phyloP scores from a whole-genome alignment of 2,888 invertebrate species.

The Caenorhabditis sp. region DNA sequence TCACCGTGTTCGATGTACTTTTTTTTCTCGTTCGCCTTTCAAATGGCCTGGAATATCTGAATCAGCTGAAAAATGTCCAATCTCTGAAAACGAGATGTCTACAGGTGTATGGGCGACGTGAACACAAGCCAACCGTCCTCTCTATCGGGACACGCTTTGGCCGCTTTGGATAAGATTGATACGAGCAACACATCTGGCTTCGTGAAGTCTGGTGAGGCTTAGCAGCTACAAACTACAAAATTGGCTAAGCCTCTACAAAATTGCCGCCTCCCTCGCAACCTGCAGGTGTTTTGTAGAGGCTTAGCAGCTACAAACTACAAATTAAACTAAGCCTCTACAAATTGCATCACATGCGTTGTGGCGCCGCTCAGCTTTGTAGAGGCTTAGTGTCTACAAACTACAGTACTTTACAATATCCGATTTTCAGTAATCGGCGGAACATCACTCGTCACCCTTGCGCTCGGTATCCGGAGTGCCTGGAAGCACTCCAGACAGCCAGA shows the following conservation, averaged over 20 bases:
- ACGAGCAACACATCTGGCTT: slow-evolving; percentile 62
- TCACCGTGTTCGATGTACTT: background rate
- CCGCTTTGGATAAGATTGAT: slow-evolving; percentile 63
- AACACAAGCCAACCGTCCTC: slow-evolving; percentile 49
- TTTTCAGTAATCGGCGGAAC: slow-evolving; percentile 73
- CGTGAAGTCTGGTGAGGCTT: slow-evolving; percentile 56
- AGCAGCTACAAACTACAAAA: slow-evolving; percentile 1
- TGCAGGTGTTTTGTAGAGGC: background rate
- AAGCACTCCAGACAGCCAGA: slow-evolving; percentile 73
- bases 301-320: slow-evolving; percentile 2
- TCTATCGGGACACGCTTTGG: slow-evolving; percentile 64
- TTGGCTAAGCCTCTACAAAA: background rate
- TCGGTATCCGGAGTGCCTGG: slow-evolving; percentile 73
- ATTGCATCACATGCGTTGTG: background rate
- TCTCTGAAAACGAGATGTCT: background rate
- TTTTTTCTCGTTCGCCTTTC: background rate
- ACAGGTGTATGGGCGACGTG: slow-evolving; percentile 64
- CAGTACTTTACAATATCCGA: background rate
- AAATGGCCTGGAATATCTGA: slow-evolving; percentile 25
- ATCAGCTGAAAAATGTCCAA: background rate
- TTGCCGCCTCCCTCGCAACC: too few relatives aligned
- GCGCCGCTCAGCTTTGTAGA: background rate
- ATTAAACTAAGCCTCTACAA: background rate
- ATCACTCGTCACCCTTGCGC: slow-evolving; percentile 66
- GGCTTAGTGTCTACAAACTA: background rate